Percentiles rank a stretch among this genome's conserved stretches.
Evolutionary conservation across 2,113 vertebrate genomes (phyloP).

Genomic region (Pomatorhinus ruficollis): DNA sequence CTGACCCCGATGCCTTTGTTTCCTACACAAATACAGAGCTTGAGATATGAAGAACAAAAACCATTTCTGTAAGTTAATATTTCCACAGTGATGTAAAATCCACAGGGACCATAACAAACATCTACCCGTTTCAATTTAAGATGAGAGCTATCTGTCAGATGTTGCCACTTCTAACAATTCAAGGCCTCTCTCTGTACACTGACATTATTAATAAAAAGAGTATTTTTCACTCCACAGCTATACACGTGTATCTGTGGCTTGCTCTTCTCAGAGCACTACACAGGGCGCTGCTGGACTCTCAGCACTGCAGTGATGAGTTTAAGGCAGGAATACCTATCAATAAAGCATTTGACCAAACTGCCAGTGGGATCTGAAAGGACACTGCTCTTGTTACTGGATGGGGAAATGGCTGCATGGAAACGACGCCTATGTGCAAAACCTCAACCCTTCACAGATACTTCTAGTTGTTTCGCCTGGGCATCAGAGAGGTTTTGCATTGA

Average conservation of each 20-base stretch:
- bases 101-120: background rate
- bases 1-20: background rate
- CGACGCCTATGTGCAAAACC: background rate
- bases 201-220: background rate
- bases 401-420: fast-evolving
- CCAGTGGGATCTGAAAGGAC: background rate
- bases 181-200: background rate
- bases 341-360: background rate
- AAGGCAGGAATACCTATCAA: background rate
- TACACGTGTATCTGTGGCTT: background rate
- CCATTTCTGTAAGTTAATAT: background rate
- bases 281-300: background rate
- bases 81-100: background rate
- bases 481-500: background rate
- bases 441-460: background rate
- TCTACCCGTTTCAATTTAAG: background rate
- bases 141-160: background rate
- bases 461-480: background rate
- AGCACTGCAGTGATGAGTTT: background rate
- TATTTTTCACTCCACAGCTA: background rate
- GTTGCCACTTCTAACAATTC: background rate
- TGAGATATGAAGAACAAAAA: background rate
- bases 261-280: background rate
- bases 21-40: background rate
- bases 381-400: background rate